These are phyloP conservation scores for Poliocrania exsul DNA, from an alignment of 2,797 vertebrate species.

Conservation along the genomic window DNA sequence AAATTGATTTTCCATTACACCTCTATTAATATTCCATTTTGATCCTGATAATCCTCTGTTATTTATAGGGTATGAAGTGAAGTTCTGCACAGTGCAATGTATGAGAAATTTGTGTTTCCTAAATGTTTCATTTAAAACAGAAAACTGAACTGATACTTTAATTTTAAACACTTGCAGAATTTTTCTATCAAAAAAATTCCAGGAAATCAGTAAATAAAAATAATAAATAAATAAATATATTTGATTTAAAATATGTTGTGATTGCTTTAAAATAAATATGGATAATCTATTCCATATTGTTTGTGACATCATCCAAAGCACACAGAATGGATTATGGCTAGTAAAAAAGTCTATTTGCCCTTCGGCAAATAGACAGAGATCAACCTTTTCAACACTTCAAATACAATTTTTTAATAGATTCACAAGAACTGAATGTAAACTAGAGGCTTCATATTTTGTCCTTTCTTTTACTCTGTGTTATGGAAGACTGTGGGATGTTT, in stretches of 20 bases:
- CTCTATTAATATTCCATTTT: slow-evolving; percentile 58
- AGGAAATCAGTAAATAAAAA: background rate
- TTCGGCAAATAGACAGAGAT: background rate
- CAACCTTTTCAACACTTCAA: background rate
- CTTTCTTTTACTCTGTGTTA: background rate
- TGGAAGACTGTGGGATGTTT: background rate
- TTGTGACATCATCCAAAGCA: background rate
- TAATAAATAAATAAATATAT: background rate
- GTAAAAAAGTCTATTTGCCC: background rate
- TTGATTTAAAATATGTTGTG: background rate
- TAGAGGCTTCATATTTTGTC: background rate
- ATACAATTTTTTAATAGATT: background rate
- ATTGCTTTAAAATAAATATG: background rate
- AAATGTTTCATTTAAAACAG: background rate
- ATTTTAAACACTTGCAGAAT: background rate
- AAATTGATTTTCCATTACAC: slow-evolving; percentile 67
- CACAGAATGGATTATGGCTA: background rate
- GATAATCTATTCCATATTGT: background rate
- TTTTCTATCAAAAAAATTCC: background rate
- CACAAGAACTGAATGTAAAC: background rate
- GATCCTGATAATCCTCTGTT: slow-evolving; percentile 44
- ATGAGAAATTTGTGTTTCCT: background rate
- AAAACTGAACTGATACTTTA: background rate
- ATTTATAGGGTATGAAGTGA: background rate
- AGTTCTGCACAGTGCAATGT: background rate